Evolutionary conservation across 2,113 vertebrate genomes (phyloP).

Genomic region (Stigmatopora nigra): DNA sequence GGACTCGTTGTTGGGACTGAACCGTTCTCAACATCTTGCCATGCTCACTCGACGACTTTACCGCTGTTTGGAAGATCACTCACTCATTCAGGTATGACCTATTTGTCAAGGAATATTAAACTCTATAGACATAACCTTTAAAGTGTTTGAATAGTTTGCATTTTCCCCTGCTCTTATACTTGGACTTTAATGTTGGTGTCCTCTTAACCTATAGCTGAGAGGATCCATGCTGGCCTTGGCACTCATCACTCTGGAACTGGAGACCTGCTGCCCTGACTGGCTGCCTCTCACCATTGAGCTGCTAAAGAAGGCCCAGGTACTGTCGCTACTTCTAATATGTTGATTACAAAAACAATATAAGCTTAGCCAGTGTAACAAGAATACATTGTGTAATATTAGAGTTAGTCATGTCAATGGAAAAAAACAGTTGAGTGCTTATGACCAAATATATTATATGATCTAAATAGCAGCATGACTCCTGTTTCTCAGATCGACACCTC

Average conservation of each 20-base stretch:
- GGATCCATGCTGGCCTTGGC: slow-evolving; percentile 91
- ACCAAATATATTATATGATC: too few species aligned
- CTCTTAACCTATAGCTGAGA: slow-evolving; percentile 71
- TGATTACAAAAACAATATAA: background rate
- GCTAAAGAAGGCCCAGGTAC: slow-evolving; percentile 88
- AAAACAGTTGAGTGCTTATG: too few species aligned
- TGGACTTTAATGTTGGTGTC: slow-evolving; percentile 8
- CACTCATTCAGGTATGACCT: slow-evolving; percentile 59
- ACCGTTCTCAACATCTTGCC: slow-evolving; percentile 80
- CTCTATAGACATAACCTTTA: background rate
- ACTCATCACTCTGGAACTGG: slow-evolving; percentile 91
- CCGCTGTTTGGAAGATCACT: slow-evolving; percentile 83
- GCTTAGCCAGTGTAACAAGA: background rate
- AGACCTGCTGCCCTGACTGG: slow-evolving; percentile 93
- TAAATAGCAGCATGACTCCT: background rate
- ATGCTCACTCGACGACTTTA: slow-evolving; percentile 81
- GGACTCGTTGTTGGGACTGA: slow-evolving; percentile 68
- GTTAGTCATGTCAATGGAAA: too few species aligned
- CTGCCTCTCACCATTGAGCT: slow-evolving; percentile 88
- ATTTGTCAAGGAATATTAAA: background rate
- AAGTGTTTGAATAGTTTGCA: background rate
- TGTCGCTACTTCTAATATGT: background rate
- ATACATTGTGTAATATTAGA: background rate
- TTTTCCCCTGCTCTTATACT: background rate
- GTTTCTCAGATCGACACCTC: slow-evolving; percentile 79